phyloP scores from a whole-genome alignment of 2,888 invertebrate genomes.

The Nomada ferruginata region DNA sequence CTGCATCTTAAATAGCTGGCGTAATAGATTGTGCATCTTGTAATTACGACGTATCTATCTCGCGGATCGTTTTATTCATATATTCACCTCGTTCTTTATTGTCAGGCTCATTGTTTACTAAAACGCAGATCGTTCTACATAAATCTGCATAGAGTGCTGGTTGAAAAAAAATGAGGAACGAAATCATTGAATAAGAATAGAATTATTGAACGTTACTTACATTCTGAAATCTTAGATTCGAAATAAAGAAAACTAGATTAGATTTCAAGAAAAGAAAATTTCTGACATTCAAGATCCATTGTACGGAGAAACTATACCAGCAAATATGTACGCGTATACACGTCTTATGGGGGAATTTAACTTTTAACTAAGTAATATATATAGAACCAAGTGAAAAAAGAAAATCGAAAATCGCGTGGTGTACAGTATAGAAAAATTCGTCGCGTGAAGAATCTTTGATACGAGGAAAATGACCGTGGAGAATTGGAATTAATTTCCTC shows the following conservation, averaged over 20 bases:
- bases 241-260: neutral
- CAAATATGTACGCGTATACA: no score
- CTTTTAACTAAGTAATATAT: neutral
- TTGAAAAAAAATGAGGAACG: neutral
- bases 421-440: neutral
- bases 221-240: neutral
- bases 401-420: no score
- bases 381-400: neutral
- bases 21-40: constrained; percentile 15
- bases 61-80: constrained; percentile 17
- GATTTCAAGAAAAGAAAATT: neutral
- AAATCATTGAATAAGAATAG: neutral
- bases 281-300: neutral
- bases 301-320: no score
- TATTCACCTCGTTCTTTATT: neutral
- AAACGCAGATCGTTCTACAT: neutral
- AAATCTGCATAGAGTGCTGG: neutral
- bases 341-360: no score
- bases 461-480: no score
- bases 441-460: neutral
- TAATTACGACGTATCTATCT: constrained; percentile 11
- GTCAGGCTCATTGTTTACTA: neutral
- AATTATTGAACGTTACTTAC: neutral
- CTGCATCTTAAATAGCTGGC: constrained; percentile 38
- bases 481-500: neutral